Evolutionary conservation across 2,888 invertebrate species (phyloP).

Genomic region (Diarsia mendica): DNA sequence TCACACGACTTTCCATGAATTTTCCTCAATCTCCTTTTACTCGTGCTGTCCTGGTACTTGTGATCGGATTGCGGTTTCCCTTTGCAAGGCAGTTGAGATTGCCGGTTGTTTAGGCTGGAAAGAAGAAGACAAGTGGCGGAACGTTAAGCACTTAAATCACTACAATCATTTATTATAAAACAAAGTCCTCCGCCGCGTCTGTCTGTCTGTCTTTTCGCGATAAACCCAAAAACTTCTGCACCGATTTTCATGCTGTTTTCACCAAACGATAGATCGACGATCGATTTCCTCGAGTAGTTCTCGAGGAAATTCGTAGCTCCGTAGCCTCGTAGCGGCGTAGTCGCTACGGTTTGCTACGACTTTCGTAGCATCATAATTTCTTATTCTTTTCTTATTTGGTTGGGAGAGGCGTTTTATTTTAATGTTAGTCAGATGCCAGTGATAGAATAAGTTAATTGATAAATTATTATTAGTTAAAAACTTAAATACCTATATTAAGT

Average conservation of each 20-base stretch:
- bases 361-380: constrained; percentile 2
- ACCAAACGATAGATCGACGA: too few relatives aligned
- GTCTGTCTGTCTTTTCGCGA: too few relatives aligned
- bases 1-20: neutral
- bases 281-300: too few relatives aligned
- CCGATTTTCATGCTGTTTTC: too few relatives aligned
- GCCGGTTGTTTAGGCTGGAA: too few relatives aligned
- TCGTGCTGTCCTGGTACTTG: constrained; percentile 11
- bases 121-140: too few relatives aligned
- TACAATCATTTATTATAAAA: too few relatives aligned
- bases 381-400: neutral
- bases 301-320: constrained; percentile 15
- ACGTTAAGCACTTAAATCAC: too few relatives aligned
- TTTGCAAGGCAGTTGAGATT: too few relatives aligned
- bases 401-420: neutral
- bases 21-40: neutral
- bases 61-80: neutral
- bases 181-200: too few relatives aligned
- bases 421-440: neutral
- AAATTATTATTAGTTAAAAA: neutral
- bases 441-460: neutral
- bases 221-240: too few relatives aligned
- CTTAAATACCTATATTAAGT: too few relatives aligned
- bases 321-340: constrained; percentile 1
- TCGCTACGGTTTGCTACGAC: neutral